These are phyloP conservation scores for Psammodynastes pulverulentus DNA, from an alignment of 2,113 vertebrate species.

Conservation along the genomic window DNA sequence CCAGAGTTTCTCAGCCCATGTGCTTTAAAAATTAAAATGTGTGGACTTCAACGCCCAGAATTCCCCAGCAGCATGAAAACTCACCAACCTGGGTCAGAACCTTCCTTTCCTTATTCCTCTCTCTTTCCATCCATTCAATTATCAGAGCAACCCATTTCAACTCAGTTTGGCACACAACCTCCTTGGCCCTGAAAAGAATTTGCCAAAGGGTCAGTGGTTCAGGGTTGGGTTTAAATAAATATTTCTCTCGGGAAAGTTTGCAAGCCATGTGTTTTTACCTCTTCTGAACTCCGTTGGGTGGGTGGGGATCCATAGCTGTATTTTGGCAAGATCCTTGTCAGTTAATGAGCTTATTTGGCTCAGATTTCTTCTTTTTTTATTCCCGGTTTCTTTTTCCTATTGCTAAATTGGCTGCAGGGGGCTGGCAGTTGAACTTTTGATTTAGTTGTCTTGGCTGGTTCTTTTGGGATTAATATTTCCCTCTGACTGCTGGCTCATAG, in stretches of 20 bases:
- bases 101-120: neutral
- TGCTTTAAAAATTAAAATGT: too few relatives aligned
- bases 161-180: neutral
- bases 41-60: too few relatives aligned
- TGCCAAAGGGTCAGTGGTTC: neutral
- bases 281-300: neutral
- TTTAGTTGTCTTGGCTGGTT: conserved; percentile 9
- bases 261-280: neutral
- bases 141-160: neutral
- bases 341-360: conserved; percentile 24
- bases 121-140: neutral
- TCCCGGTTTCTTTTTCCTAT: conserved; percentile 1
- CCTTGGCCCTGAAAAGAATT: neutral
- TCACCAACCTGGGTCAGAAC: neutral
- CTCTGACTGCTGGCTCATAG: neutral
- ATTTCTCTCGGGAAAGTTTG: neutral
- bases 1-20: neutral
- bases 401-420: conserved; percentile 8
- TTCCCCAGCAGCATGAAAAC: neutral
- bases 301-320: conserved; percentile 5
- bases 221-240: conserved; percentile 4
- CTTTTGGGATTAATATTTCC: conserved; percentile 7
- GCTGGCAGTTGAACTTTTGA: conserved; percentile 23
- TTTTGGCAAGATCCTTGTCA: conserved; percentile 3
- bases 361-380: too few relatives aligned